Conservation (phyloP, 1,140 invertebrate species). For the Drosophila mojavensis region DNA sequence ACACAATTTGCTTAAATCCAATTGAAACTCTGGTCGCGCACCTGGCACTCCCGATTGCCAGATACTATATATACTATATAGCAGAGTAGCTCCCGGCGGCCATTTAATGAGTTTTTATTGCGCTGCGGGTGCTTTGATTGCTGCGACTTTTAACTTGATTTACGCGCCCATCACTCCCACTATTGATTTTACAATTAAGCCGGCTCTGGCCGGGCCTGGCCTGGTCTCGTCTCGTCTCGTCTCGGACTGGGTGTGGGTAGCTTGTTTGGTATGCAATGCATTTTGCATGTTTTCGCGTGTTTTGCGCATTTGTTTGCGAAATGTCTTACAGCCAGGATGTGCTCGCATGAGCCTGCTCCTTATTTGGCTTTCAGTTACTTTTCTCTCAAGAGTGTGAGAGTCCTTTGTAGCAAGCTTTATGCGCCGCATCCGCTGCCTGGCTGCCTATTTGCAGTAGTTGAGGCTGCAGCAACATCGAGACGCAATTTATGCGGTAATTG, state of each 20-base stretch:
- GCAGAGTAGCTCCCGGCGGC: slow-evolving; percentile 40
- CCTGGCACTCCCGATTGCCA: slow-evolving; percentile 30
- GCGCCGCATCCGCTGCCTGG: slow-evolving; percentile 60
- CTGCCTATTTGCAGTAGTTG: slow-evolving; percentile 42
- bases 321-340: slow-evolving; percentile 43
- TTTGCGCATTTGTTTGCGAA: slow-evolving; percentile 66
- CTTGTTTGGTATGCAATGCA: slow-evolving; percentile 56
- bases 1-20: slow-evolving; percentile 67
- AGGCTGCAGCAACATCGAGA: slow-evolving; percentile 42
- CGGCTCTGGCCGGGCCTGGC: not conserved
- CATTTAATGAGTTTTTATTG: slow-evolving; percentile 81
- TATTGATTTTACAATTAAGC: slow-evolving; percentile 81
- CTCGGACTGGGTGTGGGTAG: not conserved
- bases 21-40: slow-evolving; percentile 13
- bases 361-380: not conserved
- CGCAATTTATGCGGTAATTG: slow-evolving; percentile 82
- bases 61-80: not conserved
- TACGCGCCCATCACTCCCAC: slow-evolving; percentile 64
- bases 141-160: slow-evolving; percentile 82
- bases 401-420: slow-evolving; percentile 74
- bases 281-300: slow-evolving; percentile 79
- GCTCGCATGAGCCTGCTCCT: slow-evolving; percentile 11
- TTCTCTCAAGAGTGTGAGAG: slow-evolving; percentile 30
- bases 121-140: slow-evolving; percentile 79
- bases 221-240: not conserved